Percentiles rank a stretch among this genome's conserved stretches.
phyloP scores from a whole-genome alignment of 2,888 invertebrate genomes.

The Alloscopus bannaensis region DNA sequence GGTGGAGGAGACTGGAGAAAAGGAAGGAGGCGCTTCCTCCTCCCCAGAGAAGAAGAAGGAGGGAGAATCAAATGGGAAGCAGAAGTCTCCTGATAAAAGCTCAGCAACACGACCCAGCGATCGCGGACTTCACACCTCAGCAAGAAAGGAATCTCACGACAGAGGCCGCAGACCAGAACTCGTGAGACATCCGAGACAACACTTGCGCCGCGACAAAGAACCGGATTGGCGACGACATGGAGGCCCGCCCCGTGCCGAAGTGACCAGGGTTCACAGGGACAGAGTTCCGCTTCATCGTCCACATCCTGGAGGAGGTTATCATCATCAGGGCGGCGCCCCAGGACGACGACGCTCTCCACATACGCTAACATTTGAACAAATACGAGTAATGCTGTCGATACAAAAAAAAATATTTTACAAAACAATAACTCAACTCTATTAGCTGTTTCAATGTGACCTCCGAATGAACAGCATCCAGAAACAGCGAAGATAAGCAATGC shows the following conservation, averaged over 20 bases:
- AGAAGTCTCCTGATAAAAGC: slow-evolving; percentile 30
- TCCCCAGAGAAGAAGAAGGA: slow-evolving; percentile 32
- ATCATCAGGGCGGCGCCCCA: slow-evolving; percentile 77
- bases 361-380: slow-evolving; percentile 65
- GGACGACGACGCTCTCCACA: slow-evolving; percentile 77
- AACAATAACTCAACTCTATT: slow-evolving; percentile 4
- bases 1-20: slow-evolving; percentile 25
- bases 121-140: background rate
- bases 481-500: too few relatives aligned
- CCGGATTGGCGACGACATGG: slow-evolving; percentile 30
- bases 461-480: too few relatives aligned
- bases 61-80: background rate
- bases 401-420: too few relatives aligned
- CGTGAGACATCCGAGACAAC: slow-evolving; percentile 7
- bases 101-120: slow-evolving; percentile 11
- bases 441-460: slow-evolving; percentile 8
- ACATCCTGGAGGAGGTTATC: background rate
- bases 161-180: slow-evolving; percentile 19
- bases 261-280: slow-evolving; percentile 46
- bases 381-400: slow-evolving; percentile 62
- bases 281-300: slow-evolving; percentile 37
- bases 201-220: slow-evolving; percentile 37
- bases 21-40: slow-evolving; percentile 21
- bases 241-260: slow-evolving; percentile 28
- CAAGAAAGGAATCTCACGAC: slow-evolving; percentile 30